Conservation (phyloP, 2,888 invertebrate genomes). For the Linnaemya vulpina region DNA sequence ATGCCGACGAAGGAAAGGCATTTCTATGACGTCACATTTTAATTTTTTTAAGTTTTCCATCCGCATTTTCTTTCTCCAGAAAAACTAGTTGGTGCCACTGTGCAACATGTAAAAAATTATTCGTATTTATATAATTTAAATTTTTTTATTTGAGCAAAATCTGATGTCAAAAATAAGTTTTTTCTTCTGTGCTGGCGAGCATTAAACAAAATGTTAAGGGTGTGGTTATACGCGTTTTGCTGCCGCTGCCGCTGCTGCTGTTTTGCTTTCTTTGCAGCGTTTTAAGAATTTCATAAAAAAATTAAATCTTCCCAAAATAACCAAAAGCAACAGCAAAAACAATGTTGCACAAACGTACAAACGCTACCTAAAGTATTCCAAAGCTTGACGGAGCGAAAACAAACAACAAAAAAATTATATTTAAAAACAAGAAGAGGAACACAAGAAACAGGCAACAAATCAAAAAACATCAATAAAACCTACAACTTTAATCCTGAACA, state of each 20-base stretch:
- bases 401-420: neutral
- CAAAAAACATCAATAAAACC: constrained; percentile 53
- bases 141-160: constrained; percentile 28
- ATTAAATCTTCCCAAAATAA: constrained; percentile 24
- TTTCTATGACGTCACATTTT: no score
- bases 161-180: constrained; percentile 47
- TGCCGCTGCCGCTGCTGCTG: constrained; percentile 57
- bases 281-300: constrained; percentile 20
- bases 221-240: constrained; percentile 70
- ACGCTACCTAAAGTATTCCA: constrained; percentile 46
- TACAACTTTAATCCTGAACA: constrained; percentile 41
- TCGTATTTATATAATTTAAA: neutral
- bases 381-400: neutral
- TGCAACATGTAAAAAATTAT: constrained; percentile 24
- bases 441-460: constrained; percentile 23
- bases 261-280: constrained; percentile 48
- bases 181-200: constrained; percentile 3
- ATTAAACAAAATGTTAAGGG: constrained; percentile 56
- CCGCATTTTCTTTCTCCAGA: no score
- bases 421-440: neutral
- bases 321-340: constrained; percentile 10
- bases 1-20: no score
- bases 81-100: constrained; percentile 16
- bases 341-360: neutral
- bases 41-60: no score